Evolutionary conservation across 2,797 vertebrate genomes (phyloP).

Genomic region (Tokudaia muenninki): DNA sequence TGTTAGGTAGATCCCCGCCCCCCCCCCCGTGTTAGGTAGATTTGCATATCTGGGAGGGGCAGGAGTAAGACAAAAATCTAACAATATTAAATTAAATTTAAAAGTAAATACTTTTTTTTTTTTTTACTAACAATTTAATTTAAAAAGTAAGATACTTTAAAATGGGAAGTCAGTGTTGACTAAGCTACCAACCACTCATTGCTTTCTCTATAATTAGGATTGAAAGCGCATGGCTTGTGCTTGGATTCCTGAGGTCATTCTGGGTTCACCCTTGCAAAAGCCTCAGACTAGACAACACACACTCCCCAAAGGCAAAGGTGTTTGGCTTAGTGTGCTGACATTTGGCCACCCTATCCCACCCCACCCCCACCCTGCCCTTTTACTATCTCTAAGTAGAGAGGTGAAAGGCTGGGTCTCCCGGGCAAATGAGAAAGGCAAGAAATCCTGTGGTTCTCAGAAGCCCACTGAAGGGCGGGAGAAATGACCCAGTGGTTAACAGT

Average conservation of each 20-base stretch:
- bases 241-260: not conserved
- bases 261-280: not conserved
- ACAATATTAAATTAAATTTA: not conserved
- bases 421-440: not conserved
- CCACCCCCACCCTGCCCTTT: rapidly evolving
- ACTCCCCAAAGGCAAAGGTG: no score
- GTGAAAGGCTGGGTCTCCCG: not conserved
- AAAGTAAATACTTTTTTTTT: not conserved
- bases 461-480: not conserved
- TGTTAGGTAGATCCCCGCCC: not conserved
- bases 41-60: not conserved
- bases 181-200: not conserved
- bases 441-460: not conserved
- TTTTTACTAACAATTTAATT: not conserved
- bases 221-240: not conserved
- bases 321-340: not conserved
- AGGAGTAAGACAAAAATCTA: not conserved
- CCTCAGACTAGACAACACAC: not conserved
- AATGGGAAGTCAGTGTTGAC: not conserved
- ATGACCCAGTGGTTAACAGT: no score
- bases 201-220: not conserved
- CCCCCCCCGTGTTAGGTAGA: not conserved
- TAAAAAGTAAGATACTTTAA: conserved; percentile 5
- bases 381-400: not conserved
- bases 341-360: not conserved